Conservation (phyloP, 2,797 vertebrate species). For the Carapus acus region DNA sequence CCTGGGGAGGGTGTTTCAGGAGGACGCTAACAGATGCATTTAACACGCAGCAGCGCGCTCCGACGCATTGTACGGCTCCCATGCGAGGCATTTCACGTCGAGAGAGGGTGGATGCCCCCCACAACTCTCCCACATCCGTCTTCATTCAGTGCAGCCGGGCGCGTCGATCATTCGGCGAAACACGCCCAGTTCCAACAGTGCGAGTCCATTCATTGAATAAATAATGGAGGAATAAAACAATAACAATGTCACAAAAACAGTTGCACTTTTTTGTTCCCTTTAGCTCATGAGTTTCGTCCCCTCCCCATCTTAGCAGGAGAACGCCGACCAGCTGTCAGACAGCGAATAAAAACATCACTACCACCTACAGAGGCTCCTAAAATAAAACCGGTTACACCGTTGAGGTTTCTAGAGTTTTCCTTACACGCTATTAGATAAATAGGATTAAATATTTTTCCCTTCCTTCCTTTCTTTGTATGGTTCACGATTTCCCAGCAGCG, state of each 20-base stretch:
- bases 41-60: conserved; percentile 11
- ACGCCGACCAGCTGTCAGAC: neutral
- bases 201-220: conserved; percentile 8
- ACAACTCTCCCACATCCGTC: conserved; percentile 4
- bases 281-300: conserved; percentile 3
- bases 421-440: conserved; percentile 1
- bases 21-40: conserved; percentile 19
- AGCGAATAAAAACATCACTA: conserved; percentile 9
- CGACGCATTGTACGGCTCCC: conserved; percentile 23
- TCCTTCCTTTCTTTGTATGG: too few relatives aligned
- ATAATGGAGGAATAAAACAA: conserved; percentile 2
- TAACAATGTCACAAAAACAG: neutral
- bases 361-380: conserved; percentile 14
- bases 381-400: conserved; percentile 2
- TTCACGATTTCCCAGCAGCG: too few relatives aligned
- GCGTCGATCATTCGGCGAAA: conserved; percentile 15
- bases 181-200: conserved; percentile 22
- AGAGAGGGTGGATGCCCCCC: conserved; percentile 12
- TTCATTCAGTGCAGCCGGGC: conserved; percentile 26
- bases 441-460: conserved; percentile 10
- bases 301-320: neutral
- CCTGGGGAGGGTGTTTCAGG: conserved; percentile 1
- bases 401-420: conserved; percentile 10
- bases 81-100: conserved; percentile 24
- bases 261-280: conserved; percentile 8